These are phyloP conservation scores for Marasmarcha lunaedactyla DNA, from an alignment of 2,888 invertebrate species.

Conservation along the genomic window DNA sequence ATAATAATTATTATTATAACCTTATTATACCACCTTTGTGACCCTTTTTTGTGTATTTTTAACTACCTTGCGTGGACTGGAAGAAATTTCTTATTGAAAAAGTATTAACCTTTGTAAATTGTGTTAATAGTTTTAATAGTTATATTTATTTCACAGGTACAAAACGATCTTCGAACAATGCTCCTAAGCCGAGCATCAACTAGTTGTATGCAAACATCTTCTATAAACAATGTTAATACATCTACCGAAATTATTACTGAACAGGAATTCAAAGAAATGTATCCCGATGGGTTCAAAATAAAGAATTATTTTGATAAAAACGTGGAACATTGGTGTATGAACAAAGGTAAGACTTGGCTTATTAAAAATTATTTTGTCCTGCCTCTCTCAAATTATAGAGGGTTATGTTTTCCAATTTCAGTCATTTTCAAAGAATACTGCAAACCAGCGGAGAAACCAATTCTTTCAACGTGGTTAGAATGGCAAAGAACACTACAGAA, in stretches of 20 bases:
- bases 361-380: background rate
- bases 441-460: slow-evolving; percentile 18
- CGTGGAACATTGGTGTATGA: slow-evolving; percentile 33
- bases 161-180: slow-evolving; percentile 49
- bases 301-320: slow-evolving; percentile 18
- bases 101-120: no score
- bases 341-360: slow-evolving; percentile 26
- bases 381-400: no score
- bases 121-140: no score
- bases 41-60: no score
- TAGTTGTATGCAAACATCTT: slow-evolving; percentile 18
- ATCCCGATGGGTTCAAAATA: slow-evolving; percentile 29
- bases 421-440: slow-evolving; percentile 18
- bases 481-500: slow-evolving; percentile 58
- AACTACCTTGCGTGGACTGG: no score
- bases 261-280: slow-evolving; percentile 33
- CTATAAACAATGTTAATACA: slow-evolving; percentile 4
- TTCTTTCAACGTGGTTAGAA: slow-evolving; percentile 49
- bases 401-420: slow-evolving; percentile 12
- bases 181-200: slow-evolving; percentile 27
- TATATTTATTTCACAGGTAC: slow-evolving; percentile 28
- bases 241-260: slow-evolving; percentile 24
- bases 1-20: no score
- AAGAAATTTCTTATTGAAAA: no score
- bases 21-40: no score